Evolutionary conservation across 2,888 invertebrate genomes (phyloP), one percentile per base, ranked within the genome.

Genomic region (Danaus chrysippus): DNA sequence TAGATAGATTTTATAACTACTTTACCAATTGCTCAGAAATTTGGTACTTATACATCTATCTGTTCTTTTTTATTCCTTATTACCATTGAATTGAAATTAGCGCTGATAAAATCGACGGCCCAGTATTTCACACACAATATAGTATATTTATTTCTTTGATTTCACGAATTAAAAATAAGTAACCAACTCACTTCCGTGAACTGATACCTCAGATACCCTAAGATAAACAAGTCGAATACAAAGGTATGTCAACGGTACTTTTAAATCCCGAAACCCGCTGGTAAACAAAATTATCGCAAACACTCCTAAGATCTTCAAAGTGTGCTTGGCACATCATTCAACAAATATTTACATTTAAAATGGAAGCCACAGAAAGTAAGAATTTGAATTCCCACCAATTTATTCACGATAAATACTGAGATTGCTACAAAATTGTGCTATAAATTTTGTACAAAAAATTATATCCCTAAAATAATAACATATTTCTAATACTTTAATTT

Each of bases 261-360:
- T 49, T 17, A 49, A 49, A 49, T 49, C 49, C 17, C 17, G 10
- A 17, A 49, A 49, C 10, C 49, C 17, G 23, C 23, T 10, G 8
- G 49, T 49, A 49, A 17, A 49, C 17, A 49, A 49, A 49, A 49
- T 49, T 49, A 17, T 49, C 49, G 49, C 49, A 15, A 49, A 49
- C 49, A 49, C 49, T 49, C 17, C 49, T 49, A 17, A 49, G 49
- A 49, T 17, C 49, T 49, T 49, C 49, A 49, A 49, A 49, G 49
- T 17, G 17, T n/a, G 17, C 49, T 49, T 49, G 15, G 49, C 15
- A 49, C 17, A 49, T 49, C 49, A 49, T 17, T 49, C 49, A 10
- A 17, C 49, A 49, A 49, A 49, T 49, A 49, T 49, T 49, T 17
- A 49, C 49, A 49, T 49, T 49, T 49, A 49, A 49, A 49, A 49